Base-by-base conservation (phyloP, 1,140 invertebrate species). In the Papilio xuthus region DNA sequence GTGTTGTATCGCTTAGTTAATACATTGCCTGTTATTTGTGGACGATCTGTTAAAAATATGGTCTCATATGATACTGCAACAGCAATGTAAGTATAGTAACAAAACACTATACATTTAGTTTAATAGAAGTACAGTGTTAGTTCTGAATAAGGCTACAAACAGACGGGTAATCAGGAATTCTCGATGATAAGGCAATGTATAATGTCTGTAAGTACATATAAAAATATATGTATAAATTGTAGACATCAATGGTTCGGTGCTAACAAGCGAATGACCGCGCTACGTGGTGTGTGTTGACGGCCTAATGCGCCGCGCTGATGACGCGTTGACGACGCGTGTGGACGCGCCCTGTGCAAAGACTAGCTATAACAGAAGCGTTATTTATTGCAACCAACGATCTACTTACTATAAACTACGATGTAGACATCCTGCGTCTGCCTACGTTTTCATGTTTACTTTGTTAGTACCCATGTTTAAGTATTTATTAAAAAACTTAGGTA, bases 301-400 rank as follows among this genome's bases (percentile, higher is more conserved):
- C 56, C 80, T 89, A 88, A 88, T 88, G 86, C 78, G 78, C 78
- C 53, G 53, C 80, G 82, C 78, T 85, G 79, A 87, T 79, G 32
- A 78, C 81, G 63, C 78, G 86, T 81, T 86, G 79, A 86, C 80
- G 37, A 78, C 81, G 63, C 78, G 86, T 81, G 85, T 82, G 83
- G 80, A 85, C 82, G 80, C 79, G 78, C 82, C 81, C 78, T 78
- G 44, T 4, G 3, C 79, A 80, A 42, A 87, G 86, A 82, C 77
- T 81, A 86, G 56, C 28, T 50, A 41, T 63, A 20, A 60, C 26
- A 9, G 26, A 15, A 2, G 4, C 37, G 12, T 41, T 41, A 37
- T 41, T 41, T 41, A 15, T 67, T 23, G 12, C 60, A 67, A 28
- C 26, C 15, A 67, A 60, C 15, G n/a, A 10, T 60, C n/a, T 20